Base-by-base conservation (phyloP, 2,113 vertebrate genomes). In the Jaculus jaculus region DNA sequence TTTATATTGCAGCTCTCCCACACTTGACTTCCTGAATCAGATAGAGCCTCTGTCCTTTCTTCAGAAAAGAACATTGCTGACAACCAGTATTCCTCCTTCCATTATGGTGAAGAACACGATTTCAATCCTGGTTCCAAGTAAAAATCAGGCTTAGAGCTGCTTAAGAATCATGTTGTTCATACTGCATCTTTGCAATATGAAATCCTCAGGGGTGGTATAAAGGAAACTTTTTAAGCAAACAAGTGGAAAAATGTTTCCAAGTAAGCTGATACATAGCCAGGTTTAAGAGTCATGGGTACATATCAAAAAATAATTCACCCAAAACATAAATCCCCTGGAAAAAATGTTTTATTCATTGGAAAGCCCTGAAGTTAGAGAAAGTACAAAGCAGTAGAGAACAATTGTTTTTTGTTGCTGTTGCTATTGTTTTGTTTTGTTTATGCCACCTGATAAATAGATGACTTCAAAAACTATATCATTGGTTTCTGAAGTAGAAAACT, bases 341-440 rank as follows among this genome's bases (percentile, higher is more conserved):
- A 75, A 87, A 58, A 89, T 77, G 61, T 73, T 95, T 84, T 72
- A 89, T 93, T 91, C 60, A 94, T 93, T 94, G 63, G 1, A 71
- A 91, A 26, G 16, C 54, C 24, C 6, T 81, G 28, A 63, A 86
- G 37, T 34, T 72, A 10, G 66, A 82, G 21, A 47, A 9, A 65
- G 54, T 54, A 54, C 11, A 54, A 16, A 54, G 13, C 54, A 54
- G 54, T 12, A 47, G 54, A 54, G 10, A 15, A 15, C 54, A 15
- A 54, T 54, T 7, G 11, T 54, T n/a, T n/a, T n/a, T n/a, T 54
- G 11, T 12, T 54, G 54, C 13, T 54, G 54, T 54, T 54, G 10
- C 23, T 28, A 2, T 21, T n/a, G 42, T 83, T 30, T 66, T 21
- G 28, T 32, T 65, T 18, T 47, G 74, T 65, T 79, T 85, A n/a